Evolutionary conservation across 2,113 vertebrate genomes (phyloP).

Genomic region (Solea solea): DNA sequence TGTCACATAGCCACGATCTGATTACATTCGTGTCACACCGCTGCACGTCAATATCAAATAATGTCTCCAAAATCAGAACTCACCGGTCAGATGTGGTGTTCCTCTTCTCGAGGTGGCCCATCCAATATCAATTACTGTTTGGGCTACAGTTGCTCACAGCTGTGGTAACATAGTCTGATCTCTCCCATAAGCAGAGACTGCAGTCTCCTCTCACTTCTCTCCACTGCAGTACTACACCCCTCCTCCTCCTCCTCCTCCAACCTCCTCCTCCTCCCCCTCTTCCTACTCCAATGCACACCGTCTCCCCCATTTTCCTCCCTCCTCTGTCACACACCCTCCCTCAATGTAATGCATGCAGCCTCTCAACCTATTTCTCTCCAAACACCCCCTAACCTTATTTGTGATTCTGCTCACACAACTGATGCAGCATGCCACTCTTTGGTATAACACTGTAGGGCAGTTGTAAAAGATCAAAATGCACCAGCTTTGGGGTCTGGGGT

Average conservation of each 20-base stretch:
- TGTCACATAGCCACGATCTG: not conserved
- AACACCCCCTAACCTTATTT: conserved; percentile 70
- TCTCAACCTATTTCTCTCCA: conserved; percentile 46
- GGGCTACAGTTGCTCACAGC: conserved; percentile 66
- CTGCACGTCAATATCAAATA: conserved; percentile 15
- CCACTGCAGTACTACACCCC: conserved; percentile 78
- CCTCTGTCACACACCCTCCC: conserved; percentile 57
- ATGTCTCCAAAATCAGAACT: conserved; percentile 45
- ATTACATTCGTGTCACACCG: conserved; percentile 8
- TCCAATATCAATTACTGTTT: conserved; percentile 61
- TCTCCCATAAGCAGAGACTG: conserved; percentile 80
- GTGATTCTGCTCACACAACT: conserved; percentile 81
- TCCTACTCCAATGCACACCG: conserved; percentile 61
- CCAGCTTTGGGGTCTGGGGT: conserved; percentile 24
- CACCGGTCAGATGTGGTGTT: conserved; percentile 69
- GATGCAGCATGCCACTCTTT: conserved; percentile 78
- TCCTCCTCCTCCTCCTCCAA: conserved; percentile 25
- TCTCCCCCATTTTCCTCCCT: conserved; percentile 62
- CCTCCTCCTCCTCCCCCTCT: conserved; percentile 39
- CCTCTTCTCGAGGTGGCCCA: conserved; percentile 62
- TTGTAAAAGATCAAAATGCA: conserved; percentile 77
- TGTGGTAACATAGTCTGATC: conserved; percentile 73
- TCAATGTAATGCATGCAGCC: conserved; percentile 56
- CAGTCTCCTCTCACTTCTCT: conserved; percentile 81
- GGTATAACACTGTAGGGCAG: conserved; percentile 61